Base-by-base conservation (phyloP, 37 sponge, comb jelly and placozoan species). In the Petrosia ficiformis region DNA sequence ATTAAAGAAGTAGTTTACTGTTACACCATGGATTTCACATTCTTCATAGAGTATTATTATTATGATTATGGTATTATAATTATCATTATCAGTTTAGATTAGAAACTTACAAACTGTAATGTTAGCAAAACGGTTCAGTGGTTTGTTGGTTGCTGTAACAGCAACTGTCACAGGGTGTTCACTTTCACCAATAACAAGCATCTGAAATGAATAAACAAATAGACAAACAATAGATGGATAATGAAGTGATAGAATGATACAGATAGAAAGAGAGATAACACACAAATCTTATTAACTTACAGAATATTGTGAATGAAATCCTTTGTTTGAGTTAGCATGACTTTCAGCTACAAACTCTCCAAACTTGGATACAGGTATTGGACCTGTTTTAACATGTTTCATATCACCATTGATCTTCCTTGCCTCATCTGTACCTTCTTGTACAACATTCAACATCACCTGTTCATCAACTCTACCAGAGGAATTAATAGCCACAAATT, bases 41-140 rank as follows among this genome's bases (percentile, higher is more conserved):
- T n/a, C n/a, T n/a, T n/a, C n/a, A n/a, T n/a, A n/a, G n/a, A n/a
- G n/a, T n/a, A n/a, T n/a, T n/a, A n/a, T n/a, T n/a, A n/a, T n/a
- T n/a, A n/a, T n/a, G n/a, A n/a, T n/a, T n/a, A n/a, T n/a, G n/a
- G n/a, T n/a, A n/a, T n/a, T 32, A 48, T 8, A 48, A 19, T 48
- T 48, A 14, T 48, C 14, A 48, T 14, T 19, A 14, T 48, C 14
- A 14, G 54, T 48, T 48, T 48, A 19, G 14, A 48, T n/a, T n/a
- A 14, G 14, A 11, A 4, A 77, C 84, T 84, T 57, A 84, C 84
- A 84, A 5, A 72, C 78, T 0, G 44, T 36, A 39, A 86, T 86
- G 76, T 86, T 86, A 1, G 58, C 76, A 57, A 86, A 86, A 78
- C 86, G 71, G 54, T 86, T 86, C 4, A 26, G 32, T 29, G 26